Evolutionary conservation across 64 coral and sea anemone species (phyloP), one percentile per base, ranked within the genome.

Genomic region (Pocillopora verrucosa): DNA sequence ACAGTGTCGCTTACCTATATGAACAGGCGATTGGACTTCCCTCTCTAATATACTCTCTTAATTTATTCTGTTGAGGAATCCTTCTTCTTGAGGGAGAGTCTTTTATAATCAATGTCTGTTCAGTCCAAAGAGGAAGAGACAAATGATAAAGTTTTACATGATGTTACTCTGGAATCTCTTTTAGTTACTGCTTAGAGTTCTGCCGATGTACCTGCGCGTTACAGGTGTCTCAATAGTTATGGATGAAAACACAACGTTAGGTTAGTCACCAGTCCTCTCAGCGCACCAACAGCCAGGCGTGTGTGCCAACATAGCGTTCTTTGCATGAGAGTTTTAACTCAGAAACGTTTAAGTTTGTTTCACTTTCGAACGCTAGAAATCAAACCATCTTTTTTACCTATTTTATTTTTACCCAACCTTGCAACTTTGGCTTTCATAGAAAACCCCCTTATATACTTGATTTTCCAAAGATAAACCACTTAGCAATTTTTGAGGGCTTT

Each of bases 251-350:
- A 51, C 41, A 85, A 85, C 9, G 10, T 5, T 15, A 25, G 20
- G 24, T 72, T 85, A 85, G 82, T 58, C 41, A 85, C 82, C 82
- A 85, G 56, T 19, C 82, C 82, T 85, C 82, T 85, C 17, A 7
- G 38, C 22, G 57, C 77, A 56, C 5, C 14, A 57, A 70, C 67
- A 51, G 41, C 41, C 41, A 4, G 41, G 41, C 41, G 41, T 51
- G 41, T 51, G 3, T 4, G 0, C 41, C 7, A 51, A 7, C 41
- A 51, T 51, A 7, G 41, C 3, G 41, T 7, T 51, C 41, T 51
- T 51, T 51, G 41, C 3, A 51, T 7, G 41, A 51, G 41, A 51
- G 41, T 51, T 51, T 51, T 51, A 7, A 51, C 3, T 51, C 41
- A 51, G 41, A 51, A 51, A 51, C 41, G 3, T 51, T 51, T 51